Percentiles rank a stretch among this genome's conserved stretches.
Conservation (phyloP, 2,797 vertebrate genomes). For the Myotis daubentonii region DNA sequence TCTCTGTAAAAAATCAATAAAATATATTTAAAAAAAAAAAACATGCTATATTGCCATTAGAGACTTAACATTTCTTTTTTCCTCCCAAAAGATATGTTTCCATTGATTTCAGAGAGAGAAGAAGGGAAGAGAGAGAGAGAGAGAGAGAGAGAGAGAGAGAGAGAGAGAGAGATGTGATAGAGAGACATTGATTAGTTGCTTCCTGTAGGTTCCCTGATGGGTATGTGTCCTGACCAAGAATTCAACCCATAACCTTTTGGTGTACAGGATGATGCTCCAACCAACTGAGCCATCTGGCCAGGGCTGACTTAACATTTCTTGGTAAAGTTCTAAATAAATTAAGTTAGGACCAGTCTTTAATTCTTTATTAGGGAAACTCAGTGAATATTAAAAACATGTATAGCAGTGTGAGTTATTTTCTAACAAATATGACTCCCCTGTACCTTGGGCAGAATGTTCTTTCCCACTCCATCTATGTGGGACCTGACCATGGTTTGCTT, state of each 20-base stretch:
- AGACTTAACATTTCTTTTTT: not conserved
- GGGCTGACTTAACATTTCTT: not conserved
- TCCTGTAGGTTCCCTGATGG: not conserved
- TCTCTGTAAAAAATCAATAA: too few relatives aligned
- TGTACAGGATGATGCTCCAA: not conserved
- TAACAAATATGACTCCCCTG: not conserved
- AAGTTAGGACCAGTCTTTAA: not conserved
- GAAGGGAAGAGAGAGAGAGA: too few relatives aligned
- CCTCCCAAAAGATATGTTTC: not conserved
- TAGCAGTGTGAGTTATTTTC: not conserved
- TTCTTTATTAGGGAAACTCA: not conserved
- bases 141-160: too few relatives aligned
- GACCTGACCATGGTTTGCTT: not conserved
- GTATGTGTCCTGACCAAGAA: too few relatives aligned
- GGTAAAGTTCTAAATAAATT: not conserved
- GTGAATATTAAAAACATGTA: not conserved
- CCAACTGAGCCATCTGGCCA: not conserved
- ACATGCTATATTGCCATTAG: not conserved
- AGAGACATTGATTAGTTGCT: not conserved
- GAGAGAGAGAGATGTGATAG: not conserved
- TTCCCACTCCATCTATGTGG: not conserved
- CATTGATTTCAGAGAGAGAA: not conserved
- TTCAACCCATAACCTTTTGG: not conserved
- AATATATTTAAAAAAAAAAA: too few relatives aligned
- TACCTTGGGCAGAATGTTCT: not conserved